A percentile compares a stretch with the other conserved stretches of the same genome.
phyloP scores from a whole-genome alignment of 2,797 vertebrate genomes.

The Champsocephalus esox region DNA sequence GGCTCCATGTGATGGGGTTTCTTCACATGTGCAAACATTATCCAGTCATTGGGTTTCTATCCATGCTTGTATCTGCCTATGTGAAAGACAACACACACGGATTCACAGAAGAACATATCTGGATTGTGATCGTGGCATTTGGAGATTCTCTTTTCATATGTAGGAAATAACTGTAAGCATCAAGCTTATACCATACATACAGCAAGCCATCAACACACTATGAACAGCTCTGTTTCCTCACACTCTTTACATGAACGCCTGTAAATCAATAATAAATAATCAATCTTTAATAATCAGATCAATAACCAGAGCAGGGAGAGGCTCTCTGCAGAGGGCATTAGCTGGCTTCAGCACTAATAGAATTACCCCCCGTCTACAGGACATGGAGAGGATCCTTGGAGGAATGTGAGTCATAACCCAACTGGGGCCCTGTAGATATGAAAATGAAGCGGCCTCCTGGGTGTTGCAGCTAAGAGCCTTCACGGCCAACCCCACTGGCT shows the following conservation, averaged over 20 bases:
- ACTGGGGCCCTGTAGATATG: conserved; percentile 13
- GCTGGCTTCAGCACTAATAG: conserved; percentile 15
- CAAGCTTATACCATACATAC: conserved; percentile 9
- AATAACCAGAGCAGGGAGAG: conserved; percentile 24
- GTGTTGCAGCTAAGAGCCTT: conserved; percentile 46
- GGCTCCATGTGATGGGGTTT: conserved; percentile 15
- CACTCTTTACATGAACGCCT: conserved; percentile 34
- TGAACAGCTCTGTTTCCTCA: conserved; percentile 14
- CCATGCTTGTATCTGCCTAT: background rate
- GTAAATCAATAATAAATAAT: conserved; percentile 41
- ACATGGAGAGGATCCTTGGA: conserved; percentile 13
- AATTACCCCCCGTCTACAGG: conserved; percentile 10
- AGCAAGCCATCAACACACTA: conserved; percentile 22
- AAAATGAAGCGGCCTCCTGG: conserved; percentile 46
- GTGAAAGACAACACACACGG: background rate
- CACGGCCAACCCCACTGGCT: conserved; percentile 31
- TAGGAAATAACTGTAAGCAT: conserved; percentile 9
- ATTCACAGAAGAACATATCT: no score
- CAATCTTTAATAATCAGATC: conserved; percentile 50
- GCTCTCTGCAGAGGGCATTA: conserved; percentile 28
- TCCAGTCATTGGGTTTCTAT: conserved; percentile 12
- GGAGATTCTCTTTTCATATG: background rate
- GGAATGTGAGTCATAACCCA: conserved; percentile 34
- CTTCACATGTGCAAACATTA: conserved; percentile 5
- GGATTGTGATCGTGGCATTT: background rate